These are phyloP conservation scores for Macaca mulatta DNA, from an alignment of 2,113 vertebrate genomes.

Conservation along the genomic window DNA sequence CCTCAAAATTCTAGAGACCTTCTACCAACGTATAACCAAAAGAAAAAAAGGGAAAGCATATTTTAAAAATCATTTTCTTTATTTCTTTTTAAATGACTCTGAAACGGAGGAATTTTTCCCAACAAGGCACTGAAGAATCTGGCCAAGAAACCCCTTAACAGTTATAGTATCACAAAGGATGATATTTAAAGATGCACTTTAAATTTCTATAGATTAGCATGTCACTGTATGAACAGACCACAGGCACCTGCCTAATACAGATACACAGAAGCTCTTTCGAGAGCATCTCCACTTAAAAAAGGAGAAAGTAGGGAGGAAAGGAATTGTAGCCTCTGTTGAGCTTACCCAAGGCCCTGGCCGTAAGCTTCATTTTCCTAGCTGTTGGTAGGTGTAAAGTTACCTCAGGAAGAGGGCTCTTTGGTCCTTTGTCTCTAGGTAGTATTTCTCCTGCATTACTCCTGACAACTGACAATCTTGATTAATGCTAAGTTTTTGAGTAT, in stretches of 20 bases:
- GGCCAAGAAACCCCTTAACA: not conserved
- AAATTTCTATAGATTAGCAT: not conserved
- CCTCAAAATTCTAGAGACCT: slow-evolving; percentile 37
- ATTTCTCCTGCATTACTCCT: not conserved
- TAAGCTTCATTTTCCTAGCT: not conserved
- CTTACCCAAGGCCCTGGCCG: not conserved
- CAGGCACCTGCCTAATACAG: not conserved
- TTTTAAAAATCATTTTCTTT: not conserved
- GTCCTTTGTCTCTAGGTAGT: not conserved
- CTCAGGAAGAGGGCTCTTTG: not conserved
- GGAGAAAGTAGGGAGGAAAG: not conserved
- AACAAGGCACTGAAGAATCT: not conserved
- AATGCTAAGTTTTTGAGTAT: not conserved
- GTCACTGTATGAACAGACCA: not conserved
- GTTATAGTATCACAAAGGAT: not conserved
- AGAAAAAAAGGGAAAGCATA: not conserved
- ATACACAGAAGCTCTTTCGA: not conserved
- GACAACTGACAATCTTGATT: not conserved
- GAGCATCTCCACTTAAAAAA: not conserved
- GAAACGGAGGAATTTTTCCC: not conserved
- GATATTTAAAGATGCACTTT: slow-evolving; percentile 15
- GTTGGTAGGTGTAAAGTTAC: not conserved
- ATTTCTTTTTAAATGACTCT: slow-evolving; percentile 38
- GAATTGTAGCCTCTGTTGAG: not conserved
- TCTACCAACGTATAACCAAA: not conserved